phyloP scores from a whole-genome alignment of 2,113 vertebrate species.

The Merops nubicus region DNA sequence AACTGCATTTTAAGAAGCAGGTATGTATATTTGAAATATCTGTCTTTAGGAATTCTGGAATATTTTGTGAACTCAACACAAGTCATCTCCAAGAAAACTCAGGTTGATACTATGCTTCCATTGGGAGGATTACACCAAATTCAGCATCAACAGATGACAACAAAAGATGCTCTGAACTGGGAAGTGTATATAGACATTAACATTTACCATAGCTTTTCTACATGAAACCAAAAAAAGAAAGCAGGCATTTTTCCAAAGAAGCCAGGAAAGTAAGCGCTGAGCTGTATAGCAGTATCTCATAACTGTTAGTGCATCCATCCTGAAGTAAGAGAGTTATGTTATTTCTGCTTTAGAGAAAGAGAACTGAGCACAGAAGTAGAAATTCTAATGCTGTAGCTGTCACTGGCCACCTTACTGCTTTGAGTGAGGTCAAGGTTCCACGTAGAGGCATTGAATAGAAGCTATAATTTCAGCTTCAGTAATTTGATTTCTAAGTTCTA shows the following conservation, averaged over 20 bases:
- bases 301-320: not conserved
- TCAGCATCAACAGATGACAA: not conserved
- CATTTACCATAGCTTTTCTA: not conserved
- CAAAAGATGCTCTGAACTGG: not conserved
- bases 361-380: not conserved
- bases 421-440: not conserved
- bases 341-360: not conserved
- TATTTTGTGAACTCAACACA: not conserved
- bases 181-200: not conserved
- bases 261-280: not conserved
- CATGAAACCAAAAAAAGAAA: not conserved
- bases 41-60: not conserved
- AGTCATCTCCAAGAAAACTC: not conserved
- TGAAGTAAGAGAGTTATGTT: not conserved
- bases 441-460: not conserved
- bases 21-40: not conserved
- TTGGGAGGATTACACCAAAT: not conserved
- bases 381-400: not conserved
- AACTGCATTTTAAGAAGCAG: not conserved
- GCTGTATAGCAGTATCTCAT: not conserved
- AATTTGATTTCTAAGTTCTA: not conserved
- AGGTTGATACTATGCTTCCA: not conserved
- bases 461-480: not conserved
- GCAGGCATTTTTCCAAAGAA: not conserved
- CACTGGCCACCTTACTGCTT: not conserved